Percentiles rank a stretch among this genome's conserved stretches.
These are phyloP conservation scores for Crossocerus cetratus DNA, from an alignment of 2,888 invertebrate species.

Conservation along the genomic window DNA sequence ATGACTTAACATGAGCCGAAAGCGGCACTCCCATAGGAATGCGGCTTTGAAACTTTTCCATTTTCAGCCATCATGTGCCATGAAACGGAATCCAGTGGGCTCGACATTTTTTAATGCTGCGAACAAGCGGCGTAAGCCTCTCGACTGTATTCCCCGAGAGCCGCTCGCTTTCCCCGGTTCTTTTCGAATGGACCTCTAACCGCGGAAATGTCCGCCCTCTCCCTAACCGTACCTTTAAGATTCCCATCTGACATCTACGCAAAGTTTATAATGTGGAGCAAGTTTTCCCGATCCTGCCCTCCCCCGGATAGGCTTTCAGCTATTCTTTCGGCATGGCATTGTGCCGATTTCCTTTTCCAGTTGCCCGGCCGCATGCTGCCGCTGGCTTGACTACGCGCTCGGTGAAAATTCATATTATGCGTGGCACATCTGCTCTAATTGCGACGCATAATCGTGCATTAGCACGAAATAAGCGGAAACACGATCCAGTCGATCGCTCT, in stretches of 20 bases:
- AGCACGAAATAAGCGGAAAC: constrained; percentile 27
- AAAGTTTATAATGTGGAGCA: neutral
- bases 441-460: neutral
- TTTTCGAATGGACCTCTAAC: constrained; percentile 5
- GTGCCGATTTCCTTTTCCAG: neutral
- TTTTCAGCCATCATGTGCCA: constrained; percentile 38
- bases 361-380: neutral
- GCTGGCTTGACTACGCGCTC: neutral
- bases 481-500: constrained; percentile 31
- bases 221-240: neutral
- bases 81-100: constrained; percentile 23
- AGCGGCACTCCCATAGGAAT: constrained; percentile 30
- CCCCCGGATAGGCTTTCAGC: neutral
- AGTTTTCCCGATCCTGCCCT: neutral
- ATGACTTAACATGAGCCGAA: constrained; percentile 29
- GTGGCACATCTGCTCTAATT: constrained; percentile 12
- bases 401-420: neutral
- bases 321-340: neutral
- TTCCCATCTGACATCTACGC: neutral
- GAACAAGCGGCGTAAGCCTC: constrained; percentile 39
- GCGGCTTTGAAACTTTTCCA: constrained; percentile 43
- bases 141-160: constrained; percentile 31
- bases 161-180: constrained; percentile 12
- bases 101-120: constrained; percentile 35
- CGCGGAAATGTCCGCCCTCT: constrained; percentile 10